These are phyloP conservation scores for Eupithecia exiguata DNA, from an alignment of 2,888 invertebrate genomes.

Conservation along the genomic window DNA sequence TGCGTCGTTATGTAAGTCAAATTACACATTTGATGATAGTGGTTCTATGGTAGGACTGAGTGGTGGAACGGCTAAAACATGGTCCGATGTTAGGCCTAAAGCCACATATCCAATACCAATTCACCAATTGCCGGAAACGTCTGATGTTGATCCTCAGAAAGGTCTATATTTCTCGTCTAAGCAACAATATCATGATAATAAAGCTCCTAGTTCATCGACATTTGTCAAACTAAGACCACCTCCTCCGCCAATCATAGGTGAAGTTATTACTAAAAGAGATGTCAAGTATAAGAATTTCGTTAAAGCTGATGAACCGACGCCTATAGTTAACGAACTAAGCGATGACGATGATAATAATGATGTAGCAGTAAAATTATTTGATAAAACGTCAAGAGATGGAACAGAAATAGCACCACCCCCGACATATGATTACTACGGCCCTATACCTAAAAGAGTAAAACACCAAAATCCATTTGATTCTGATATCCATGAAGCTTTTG, in stretches of 20 bases:
- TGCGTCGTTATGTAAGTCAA: conserved; percentile 50
- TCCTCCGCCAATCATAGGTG: conserved; percentile 43
- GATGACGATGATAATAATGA: conserved; percentile 50
- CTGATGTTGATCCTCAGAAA: conserved; percentile 56
- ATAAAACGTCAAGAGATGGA: conserved; percentile 61
- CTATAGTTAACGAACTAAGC: conserved; percentile 69
- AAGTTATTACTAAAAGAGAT: conserved; percentile 47
- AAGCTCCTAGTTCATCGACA: conserved; percentile 5
- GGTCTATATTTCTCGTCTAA: conserved; percentile 69
- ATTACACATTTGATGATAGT: conserved; percentile 61
- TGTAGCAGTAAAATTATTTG: conserved; percentile 46
- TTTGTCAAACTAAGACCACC: conserved; percentile 34
- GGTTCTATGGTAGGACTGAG: conserved; percentile 58
- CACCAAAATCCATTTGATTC: conserved; percentile 69
- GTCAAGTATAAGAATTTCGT: conserved; percentile 73
- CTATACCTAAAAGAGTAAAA: conserved; percentile 65
- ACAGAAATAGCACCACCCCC: conserved; percentile 87
- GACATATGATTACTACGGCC: conserved; percentile 86
- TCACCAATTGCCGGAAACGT: conserved; percentile 61
- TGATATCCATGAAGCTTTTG: conserved; percentile 74
- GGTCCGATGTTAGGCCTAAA: conserved; percentile 71
- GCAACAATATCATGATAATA: conserved; percentile 34
- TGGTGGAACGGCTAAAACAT: conserved; percentile 54
- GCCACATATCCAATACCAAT: conserved; percentile 5
- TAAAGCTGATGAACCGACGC: conserved; percentile 59